Evolutionary conservation across 2,888 invertebrate species (phyloP).

Genomic region (Chymomyza caudatula): DNA sequence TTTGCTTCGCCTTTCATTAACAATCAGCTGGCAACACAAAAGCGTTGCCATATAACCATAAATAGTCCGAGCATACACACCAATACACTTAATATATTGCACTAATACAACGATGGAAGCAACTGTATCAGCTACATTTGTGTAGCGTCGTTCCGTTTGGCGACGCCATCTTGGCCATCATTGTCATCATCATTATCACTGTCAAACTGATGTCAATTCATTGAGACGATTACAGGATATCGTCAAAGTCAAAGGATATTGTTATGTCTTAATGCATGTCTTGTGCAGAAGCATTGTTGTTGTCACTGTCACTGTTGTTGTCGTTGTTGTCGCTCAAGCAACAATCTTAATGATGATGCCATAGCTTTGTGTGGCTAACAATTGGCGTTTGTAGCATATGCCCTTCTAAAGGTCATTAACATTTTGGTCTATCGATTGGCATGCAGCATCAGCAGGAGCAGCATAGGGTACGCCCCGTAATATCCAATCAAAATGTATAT

Average conservation of each 20-base stretch:
- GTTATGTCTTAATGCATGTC: slow-evolving; percentile 59
- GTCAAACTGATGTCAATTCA: slow-evolving; percentile 69
- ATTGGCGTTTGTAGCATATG: slow-evolving; percentile 57
- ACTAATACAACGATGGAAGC: background rate
- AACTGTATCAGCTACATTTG: background rate
- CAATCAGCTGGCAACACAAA: background rate
- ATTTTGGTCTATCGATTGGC: background rate
- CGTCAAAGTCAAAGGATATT: slow-evolving; percentile 69
- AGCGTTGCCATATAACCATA: background rate
- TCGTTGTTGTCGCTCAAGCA: slow-evolving; percentile 9
- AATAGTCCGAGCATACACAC: background rate
- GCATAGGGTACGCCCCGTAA: background rate
- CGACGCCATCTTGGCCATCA: slow-evolving; percentile 8
- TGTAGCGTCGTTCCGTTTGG: background rate
- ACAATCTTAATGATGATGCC: slow-evolving; percentile 1
- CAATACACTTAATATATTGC: background rate
- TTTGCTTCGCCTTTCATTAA: slow-evolving; percentile 20
- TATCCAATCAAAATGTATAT: background rate
- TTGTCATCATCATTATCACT: slow-evolving; percentile 61
- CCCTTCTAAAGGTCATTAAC: slow-evolving; percentile 13
- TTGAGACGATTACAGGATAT: slow-evolving; percentile 65
- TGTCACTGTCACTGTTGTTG: slow-evolving; percentile 9
- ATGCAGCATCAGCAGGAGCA: background rate
- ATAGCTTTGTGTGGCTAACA: slow-evolving; percentile 20
- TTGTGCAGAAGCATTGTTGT: background rate